phyloP scores from a whole-genome alignment of 2,113 vertebrate genomes.

The Corythornis madagascariensis region DNA sequence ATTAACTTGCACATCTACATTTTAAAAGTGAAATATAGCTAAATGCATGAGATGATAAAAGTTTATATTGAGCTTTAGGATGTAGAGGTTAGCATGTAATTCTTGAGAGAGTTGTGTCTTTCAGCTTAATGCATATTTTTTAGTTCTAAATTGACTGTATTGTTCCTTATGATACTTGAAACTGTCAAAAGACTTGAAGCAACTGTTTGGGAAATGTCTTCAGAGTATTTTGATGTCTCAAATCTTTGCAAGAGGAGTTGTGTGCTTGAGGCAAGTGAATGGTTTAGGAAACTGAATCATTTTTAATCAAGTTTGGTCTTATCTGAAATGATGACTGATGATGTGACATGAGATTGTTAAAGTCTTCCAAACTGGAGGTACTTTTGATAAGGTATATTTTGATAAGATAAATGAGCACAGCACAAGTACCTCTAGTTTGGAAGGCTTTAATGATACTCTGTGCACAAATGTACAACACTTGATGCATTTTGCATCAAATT shows the following conservation, averaged over 20 bases:
- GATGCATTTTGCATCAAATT: background rate
- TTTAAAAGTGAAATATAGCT: background rate
- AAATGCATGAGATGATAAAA: background rate
- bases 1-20: background rate
- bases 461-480: background rate
- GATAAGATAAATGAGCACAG: background rate
- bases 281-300: background rate
- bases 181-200: background rate
- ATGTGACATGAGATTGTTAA: background rate
- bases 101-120: background rate
- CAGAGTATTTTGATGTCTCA: background rate
- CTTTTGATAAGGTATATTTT: background rate
- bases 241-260: background rate
- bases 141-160: background rate
- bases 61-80: background rate
- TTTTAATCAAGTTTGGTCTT: background rate
- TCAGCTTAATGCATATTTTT: background rate
- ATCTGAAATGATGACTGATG: background rate
- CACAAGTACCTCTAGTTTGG: no score
- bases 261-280: background rate
- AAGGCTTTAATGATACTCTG: no score
- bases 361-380: background rate
- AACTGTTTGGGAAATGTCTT: background rate
- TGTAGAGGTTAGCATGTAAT: background rate
- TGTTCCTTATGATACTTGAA: background rate